phyloP scores from a whole-genome alignment of 2,797 vertebrate genomes.

The Botia almorhae region DNA sequence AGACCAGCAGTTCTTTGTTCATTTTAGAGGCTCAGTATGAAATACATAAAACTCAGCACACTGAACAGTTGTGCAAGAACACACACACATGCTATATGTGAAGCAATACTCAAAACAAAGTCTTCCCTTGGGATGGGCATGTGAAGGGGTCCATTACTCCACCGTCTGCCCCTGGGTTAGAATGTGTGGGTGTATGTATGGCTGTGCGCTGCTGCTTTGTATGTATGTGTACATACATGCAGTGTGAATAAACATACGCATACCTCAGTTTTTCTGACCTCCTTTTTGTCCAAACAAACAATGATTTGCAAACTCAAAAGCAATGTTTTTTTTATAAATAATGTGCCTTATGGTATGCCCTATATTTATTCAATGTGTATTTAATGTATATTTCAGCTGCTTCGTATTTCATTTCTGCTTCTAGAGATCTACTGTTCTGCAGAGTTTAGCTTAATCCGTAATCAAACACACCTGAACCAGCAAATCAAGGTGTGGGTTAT shows the following conservation, averaged over 20 bases:
- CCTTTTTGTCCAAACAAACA: background rate
- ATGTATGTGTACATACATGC: background rate
- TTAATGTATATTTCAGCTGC: too few relatives aligned
- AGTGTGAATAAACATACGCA: background rate
- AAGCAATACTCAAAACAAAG: constrained; percentile 51
- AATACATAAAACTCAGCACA: constrained; percentile 23
- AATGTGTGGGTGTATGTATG: constrained; percentile 40
- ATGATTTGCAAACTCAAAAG: background rate
- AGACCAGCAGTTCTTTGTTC: constrained; percentile 1
- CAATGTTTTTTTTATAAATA: background rate
- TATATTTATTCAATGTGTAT: too few relatives aligned
- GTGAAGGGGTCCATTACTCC: constrained; percentile 37
- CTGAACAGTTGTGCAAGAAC: constrained; percentile 18
- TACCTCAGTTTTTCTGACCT: background rate
- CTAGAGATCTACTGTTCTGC: too few relatives aligned
- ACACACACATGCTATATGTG: constrained; percentile 19
- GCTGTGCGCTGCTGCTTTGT: constrained; percentile 47
- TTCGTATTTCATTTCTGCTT: too few relatives aligned
- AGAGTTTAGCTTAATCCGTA: too few relatives aligned
- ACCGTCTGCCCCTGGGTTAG: constrained; percentile 25
- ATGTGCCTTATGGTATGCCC: too few relatives aligned
- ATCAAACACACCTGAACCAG: too few relatives aligned
- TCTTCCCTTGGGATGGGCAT: constrained; percentile 35
- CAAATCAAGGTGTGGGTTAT: background rate
- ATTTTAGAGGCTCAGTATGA: background rate